phyloP scores from a whole-genome alignment of 2,797 vertebrate genomes.

The Rhinoraja longicauda region DNA sequence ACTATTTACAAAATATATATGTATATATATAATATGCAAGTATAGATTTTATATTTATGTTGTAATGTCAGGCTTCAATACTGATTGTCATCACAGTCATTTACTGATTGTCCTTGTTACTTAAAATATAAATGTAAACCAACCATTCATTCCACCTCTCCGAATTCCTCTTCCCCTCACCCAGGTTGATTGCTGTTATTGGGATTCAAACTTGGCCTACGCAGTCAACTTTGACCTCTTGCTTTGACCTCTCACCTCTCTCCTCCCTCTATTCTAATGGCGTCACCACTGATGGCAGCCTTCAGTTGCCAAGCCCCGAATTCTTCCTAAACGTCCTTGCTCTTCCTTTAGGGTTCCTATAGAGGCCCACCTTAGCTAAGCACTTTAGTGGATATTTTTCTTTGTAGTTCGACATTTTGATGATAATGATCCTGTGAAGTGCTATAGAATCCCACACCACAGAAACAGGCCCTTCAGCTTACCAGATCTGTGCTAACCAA shows the following conservation, averaged over 20 bases:
- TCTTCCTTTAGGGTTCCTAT: neutral
- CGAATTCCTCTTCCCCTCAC: neutral
- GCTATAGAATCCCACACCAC: no score
- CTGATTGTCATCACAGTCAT: constrained; percentile 10
- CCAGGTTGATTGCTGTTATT: neutral
- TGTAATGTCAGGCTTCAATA: neutral
- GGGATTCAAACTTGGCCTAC: neutral
- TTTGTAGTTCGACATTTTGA: neutral
- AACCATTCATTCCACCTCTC: neutral
- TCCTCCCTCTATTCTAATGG: neutral
- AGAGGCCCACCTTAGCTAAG: neutral
- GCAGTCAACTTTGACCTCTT: neutral
- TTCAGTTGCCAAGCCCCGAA: neutral
- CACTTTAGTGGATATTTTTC: neutral
- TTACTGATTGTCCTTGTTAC: neutral
- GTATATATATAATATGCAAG: neutral
- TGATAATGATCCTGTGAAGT: neutral
- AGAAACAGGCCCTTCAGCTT: no score
- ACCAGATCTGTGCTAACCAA: no score
- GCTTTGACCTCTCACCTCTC: neutral
- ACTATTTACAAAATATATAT: constrained; percentile 8
- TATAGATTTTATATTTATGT: neutral
- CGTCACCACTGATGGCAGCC: no score
- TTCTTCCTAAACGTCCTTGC: neutral
- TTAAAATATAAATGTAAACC: neutral